phyloP scores from a whole-genome alignment of 2,888 invertebrate genomes.

The Plebejus argus region DNA sequence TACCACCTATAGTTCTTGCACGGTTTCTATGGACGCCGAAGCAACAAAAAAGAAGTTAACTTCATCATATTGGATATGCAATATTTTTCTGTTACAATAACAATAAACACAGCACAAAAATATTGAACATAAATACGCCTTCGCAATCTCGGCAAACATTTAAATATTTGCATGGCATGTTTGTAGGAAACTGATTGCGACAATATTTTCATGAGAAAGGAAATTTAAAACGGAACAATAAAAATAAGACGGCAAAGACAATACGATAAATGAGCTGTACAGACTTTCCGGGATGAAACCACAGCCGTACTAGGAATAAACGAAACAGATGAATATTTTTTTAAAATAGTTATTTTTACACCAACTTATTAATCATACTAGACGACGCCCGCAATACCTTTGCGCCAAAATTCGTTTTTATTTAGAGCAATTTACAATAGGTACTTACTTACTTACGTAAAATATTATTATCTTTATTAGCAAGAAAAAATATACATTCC shows the following conservation, averaged over 20 bases:
- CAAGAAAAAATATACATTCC: too few relatives aligned
- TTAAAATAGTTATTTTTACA: too few relatives aligned
- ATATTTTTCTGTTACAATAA: conserved; percentile 16
- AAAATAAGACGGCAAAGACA: background rate
- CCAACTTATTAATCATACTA: too few relatives aligned
- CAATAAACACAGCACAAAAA: conserved; percentile 30
- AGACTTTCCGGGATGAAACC: background rate
- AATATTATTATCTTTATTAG: too few relatives aligned
- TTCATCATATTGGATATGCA: background rate
- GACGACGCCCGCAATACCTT: too few relatives aligned
- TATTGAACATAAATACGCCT: conserved; percentile 39
- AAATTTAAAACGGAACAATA: conserved; percentile 35
- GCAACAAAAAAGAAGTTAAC: background rate
- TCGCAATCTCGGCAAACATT: conserved; percentile 39
- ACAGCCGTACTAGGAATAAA: background rate
- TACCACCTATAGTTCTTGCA: too few relatives aligned
- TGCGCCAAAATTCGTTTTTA: too few relatives aligned
- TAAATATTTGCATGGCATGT: conserved; percentile 49
- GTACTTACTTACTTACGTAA: too few relatives aligned
- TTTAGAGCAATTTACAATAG: too few relatives aligned
- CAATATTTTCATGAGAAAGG: conserved; percentile 25
- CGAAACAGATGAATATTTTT: background rate
- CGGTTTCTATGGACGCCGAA: background rate
- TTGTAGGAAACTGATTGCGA: conserved; percentile 49
- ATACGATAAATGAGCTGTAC: background rate